Evolutionary conservation across 2,888 invertebrate species (phyloP).

Genomic region (Heliconius hortense): DNA sequence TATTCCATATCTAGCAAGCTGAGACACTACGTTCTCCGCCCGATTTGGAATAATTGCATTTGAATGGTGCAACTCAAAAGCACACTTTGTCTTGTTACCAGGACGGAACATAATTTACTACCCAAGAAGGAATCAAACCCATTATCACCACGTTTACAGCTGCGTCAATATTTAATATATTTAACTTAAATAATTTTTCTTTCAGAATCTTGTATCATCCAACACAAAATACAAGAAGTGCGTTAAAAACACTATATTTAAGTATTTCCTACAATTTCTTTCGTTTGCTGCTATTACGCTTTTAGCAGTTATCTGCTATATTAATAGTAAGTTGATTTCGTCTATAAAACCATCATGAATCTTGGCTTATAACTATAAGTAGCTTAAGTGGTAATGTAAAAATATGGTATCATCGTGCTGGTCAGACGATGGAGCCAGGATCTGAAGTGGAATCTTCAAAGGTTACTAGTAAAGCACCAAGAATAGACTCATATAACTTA

Average conservation of each 20-base stretch:
- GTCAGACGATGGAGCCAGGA: too few relatives aligned
- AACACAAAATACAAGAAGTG: neutral
- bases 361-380: too few relatives aligned
- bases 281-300: neutral
- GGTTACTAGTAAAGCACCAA: too few relatives aligned
- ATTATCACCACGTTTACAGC: neutral
- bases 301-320: neutral
- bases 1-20: neutral
- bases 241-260: neutral
- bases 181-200: neutral
- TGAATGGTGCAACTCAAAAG: neutral
- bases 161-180: neutral
- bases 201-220: neutral
- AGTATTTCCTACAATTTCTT: neutral
- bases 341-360: neutral
- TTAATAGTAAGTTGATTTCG: constrained; percentile 5
- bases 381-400: too few relatives aligned
- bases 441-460: too few relatives aligned
- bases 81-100: neutral
- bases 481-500: too few relatives aligned
- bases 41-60: neutral
- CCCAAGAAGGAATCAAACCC: neutral
- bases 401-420: too few relatives aligned
- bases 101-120: neutral
- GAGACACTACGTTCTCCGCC: neutral